A percentile compares a stretch with the other conserved stretches of the same genome.
phyloP scores from a whole-genome alignment of 2,113 vertebrate species.

The Geothlypis trichas region DNA sequence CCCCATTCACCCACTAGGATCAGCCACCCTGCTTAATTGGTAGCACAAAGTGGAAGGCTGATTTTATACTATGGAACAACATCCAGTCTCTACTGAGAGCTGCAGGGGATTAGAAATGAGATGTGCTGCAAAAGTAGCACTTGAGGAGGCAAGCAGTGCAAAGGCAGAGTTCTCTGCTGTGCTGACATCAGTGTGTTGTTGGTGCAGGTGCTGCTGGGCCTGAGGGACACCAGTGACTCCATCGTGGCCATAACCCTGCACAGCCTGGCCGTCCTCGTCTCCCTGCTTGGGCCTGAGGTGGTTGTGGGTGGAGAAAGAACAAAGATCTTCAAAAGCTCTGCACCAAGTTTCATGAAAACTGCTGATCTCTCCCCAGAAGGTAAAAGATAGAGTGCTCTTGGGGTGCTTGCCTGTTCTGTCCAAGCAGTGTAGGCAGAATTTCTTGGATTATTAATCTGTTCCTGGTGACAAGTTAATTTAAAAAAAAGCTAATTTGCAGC shows the following conservation, averaged over 20 bases:
- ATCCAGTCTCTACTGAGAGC: neutral
- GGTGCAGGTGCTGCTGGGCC: slow-evolving; percentile 89
- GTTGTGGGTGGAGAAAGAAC: slow-evolving; percentile 93
- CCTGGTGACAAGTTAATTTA: neutral
- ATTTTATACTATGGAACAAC: neutral
- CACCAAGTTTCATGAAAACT: slow-evolving; percentile 90
- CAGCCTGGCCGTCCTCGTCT: slow-evolving; percentile 91
- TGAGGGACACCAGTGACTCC: slow-evolving; percentile 89
- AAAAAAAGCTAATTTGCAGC: neutral
- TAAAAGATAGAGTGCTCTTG: slow-evolving; percentile 45
- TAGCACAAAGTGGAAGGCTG: neutral
- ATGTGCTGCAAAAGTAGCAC: neutral
- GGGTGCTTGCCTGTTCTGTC: neutral
- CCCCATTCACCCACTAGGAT: neutral
- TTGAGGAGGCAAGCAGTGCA: neutral
- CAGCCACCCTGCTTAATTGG: neutral
- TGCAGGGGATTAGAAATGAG: neutral
- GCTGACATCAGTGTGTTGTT: neutral
- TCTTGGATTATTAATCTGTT: neutral
- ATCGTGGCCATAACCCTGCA: slow-evolving; percentile 92
- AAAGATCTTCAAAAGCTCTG: slow-evolving; percentile 94
- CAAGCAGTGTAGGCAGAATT: neutral
- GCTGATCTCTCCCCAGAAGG: slow-evolving; percentile 89
- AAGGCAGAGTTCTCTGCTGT: neutral
- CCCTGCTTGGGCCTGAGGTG: slow-evolving; percentile 91